Evolutionary conservation across 30 jellyfish, hydroid and myxozoan genomes (phyloP), one percentile per base, ranked within the genome.

Genomic region (Hydractinia symbiolongicarpus): DNA sequence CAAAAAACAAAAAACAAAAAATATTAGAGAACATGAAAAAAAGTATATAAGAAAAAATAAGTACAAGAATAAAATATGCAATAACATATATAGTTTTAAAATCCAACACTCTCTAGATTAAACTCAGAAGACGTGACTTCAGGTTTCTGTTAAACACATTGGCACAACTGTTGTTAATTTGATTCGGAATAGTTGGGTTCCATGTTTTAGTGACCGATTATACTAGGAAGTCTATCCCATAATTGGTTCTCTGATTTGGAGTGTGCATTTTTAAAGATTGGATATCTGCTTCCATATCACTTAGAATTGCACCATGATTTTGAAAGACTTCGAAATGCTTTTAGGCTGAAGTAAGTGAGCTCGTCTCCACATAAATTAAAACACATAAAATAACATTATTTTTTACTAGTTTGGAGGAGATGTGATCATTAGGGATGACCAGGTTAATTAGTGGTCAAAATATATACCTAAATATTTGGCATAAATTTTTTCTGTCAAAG

Each of bases 391-490:
- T 57, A 9, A 10, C 68, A 57, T 57, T 57, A 57, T 9, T 57
- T 57, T 57, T 57, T 9, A 57, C n/a, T 57, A 57, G n/a, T n/a
- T 57, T 57, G 10, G 68, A 57, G 68, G 10, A n/a, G 10, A 57
- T 57, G n/a, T 57, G 68, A n/a, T 57, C n/a, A n/a, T n/a, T n/a
- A n/a, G 68, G n/a, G 68, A 9, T 9, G 68, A 57, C 68, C 68
- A 57, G 68, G 68, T 57, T 57, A 57, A 57, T 57, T 57, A 9
- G n/a, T 57, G 68, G 68, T 57, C 68, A 57, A 57, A 57, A n/a
- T 9, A 57, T 57, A 57, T 57, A 9, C 68, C 68, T 57, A 57
- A n/a, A 57, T 57, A 57, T 57, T 57, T 57, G 10, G 68, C 68
- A 57, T 10, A 57, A n/a, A n/a, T 10, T n/a, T 57, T 57, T 57